phyloP scores from a whole-genome alignment of 2,797 vertebrate species.

The Malurus splendens region DNA sequence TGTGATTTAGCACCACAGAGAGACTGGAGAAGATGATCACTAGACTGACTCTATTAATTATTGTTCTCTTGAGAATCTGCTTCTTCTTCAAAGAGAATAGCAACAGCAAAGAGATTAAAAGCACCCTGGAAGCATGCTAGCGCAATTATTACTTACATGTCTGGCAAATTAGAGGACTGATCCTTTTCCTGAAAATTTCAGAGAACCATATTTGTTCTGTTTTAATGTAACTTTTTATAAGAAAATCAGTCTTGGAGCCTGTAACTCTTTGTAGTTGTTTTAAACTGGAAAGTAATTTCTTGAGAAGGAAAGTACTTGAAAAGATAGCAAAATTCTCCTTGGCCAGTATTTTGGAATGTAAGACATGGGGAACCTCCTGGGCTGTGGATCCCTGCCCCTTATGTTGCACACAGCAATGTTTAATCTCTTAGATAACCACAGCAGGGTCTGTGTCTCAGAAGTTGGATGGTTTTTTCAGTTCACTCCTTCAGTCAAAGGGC shows the following conservation, averaged over 20 bases:
- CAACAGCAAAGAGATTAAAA: not conserved
- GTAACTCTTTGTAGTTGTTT: not conserved
- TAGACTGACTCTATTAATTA: constrained; percentile 48
- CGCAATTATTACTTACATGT: not conserved
- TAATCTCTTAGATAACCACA: not conserved
- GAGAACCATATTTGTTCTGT: not conserved
- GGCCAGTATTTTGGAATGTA: not conserved
- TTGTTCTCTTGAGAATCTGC: not conserved
- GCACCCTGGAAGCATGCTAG: not conserved
- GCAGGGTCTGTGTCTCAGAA: not conserved
- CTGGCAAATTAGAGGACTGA: not conserved
- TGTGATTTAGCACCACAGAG: not conserved
- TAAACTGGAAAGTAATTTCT: not conserved
- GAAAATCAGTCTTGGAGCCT: not conserved
- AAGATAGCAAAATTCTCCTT: not conserved
- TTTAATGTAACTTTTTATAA: not conserved
- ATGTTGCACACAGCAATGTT: not conserved
- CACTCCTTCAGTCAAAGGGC: not conserved
- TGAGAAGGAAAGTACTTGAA: not conserved
- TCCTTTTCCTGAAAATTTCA: not conserved
- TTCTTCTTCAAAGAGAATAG: not conserved
- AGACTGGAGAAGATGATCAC: constrained; percentile 24
- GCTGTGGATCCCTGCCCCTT: not conserved
- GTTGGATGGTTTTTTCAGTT: not conserved
- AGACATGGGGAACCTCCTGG: not conserved